Base-by-base conservation (phyloP, 2,888 invertebrate species). In the Sicus ferrugineus region DNA sequence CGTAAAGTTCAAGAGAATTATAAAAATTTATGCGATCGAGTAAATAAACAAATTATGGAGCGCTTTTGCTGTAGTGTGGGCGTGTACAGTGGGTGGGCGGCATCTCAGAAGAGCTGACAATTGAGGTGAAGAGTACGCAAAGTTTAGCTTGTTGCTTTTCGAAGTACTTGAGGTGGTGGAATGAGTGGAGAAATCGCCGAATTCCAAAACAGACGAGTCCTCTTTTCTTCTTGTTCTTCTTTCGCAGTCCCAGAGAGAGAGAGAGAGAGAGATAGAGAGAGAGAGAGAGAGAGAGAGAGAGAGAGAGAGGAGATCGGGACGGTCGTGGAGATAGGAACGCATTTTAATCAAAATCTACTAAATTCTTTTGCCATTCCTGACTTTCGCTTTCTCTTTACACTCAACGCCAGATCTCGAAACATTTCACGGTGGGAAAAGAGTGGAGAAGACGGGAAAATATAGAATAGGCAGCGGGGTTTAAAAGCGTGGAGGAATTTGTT, bases 31-130 rank as follows among this genome's bases (percentile, higher is more conserved):
- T 68, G 68, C 62, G 68, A 62, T 68, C 42, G 68, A 62, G 68
- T 68, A 68, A 68, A 68, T 68, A 68, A 68, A 68, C 68, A 68
- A 68, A 68, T 68, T 68, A 68, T 68, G 68, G 62, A 52, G 67
- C 67, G 59, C 28, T 67, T 67, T 58, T 48, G 23, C 31, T 30
- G 3, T 21, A 34, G 52, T 3, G 11, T 31, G 21, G 21, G 38
- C 19, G 61, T 42, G 21, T 42, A 23, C 11, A 28, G 54, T 54
- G 38, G 38, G 54, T 14, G 58, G 42, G 23, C 26, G 58, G n/a
- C n/a, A n/a, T n/a, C 14, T 26, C 16, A 34, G 67, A n/a, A 11
- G 48, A 48, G 50, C 30, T 7, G 28, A n/a, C 26, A 54, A 54
- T 28, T 54, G 54, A 54, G 54, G 21, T n/a, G 50, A 5, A 19